Evolutionary conservation across 2,888 invertebrate genomes (phyloP), one percentile per base, ranked within the genome.

Genomic region (Mechanitis messenoides): DNA sequence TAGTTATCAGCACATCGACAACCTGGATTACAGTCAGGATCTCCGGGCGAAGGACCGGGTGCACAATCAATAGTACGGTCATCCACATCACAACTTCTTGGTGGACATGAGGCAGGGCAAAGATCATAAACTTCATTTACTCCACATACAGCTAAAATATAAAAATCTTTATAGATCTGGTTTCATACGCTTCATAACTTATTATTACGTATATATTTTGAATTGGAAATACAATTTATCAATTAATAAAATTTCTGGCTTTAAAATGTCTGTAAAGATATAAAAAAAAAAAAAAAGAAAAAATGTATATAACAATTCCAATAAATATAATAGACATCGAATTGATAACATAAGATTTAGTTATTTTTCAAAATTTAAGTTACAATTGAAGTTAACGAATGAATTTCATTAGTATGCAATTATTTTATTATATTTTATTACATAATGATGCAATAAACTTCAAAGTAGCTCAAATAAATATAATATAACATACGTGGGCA

Each of bases 61-160:
- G 45, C 61, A 58, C 58, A 58, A 2, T 54, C 54, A 11, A 47
- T 58, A 28, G 38, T 28, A 6, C 53, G 46, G 53, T 61, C 55
- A 28, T 58, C 7, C 3, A 61, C 54, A 54, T 58, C 57, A 33
- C 63, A 63, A 31, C 45, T 35, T 38, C 45, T 45, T 31, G 59
- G 60, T n/a, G 59, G 63, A 35, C 59, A 53, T 11, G 9, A 42
- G 42, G 45, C 35, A 20, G 59, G 62, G 12, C 55, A 56, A 35
- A 46, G 45, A 42, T 58, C 60, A 50, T 58, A 63, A 9, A 58
- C 53, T 38, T 63, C 60, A 50, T 60, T 55, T 20, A 11, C 6
- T 1, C 60, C 58, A 42, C 63, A 63, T n/a, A 12, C 0, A 56
- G 55, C 1, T 77, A 72, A 56, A 78, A 78, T 63, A 42, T 42